Evolutionary conservation across 64 coral and sea anemone genomes (phyloP), one percentile per base, ranked within the genome.

Genomic region (Dendronephthya gigantea): DNA sequence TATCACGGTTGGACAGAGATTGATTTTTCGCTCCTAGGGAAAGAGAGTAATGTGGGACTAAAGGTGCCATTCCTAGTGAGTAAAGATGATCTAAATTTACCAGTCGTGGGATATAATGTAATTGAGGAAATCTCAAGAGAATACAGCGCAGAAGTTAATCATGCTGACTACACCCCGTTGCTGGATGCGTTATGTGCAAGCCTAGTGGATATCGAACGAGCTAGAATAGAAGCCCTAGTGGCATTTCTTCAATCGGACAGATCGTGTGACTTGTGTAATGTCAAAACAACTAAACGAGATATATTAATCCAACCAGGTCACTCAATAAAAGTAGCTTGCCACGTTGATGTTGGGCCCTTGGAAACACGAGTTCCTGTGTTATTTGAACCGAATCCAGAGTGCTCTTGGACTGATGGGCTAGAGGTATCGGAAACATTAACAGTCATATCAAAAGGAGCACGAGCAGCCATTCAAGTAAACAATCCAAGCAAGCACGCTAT

Each of bases 311-410:
- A 12, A 39, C 9, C 25, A 3, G 3, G 19, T n/a, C 31, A 34
- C 34, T 11, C 36, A 8, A 19, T 19, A 8, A 33, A 6, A 4
- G 72, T 79, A 29, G 2, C 31, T 11, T 86, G 84, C 68, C 84
- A 55, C 29, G 84, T 39, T 0, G 68, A 86, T 55, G 68, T 55
- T 16, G 84, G 84, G 7, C 84, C 84, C 35, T 15, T 86, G 25
- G 50, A 65, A 65, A 59, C 39, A 10, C 19, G 17, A n/a, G 19
- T 58, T 2, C 62, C 85, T 9, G 85, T 86, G 70, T n/a, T 86
- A 23, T 86, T 86, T 36, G 85, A 86, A 86, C 55, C 59, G 10
- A 33, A 68, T 70, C 35, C 37, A 66, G 16, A 66, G 25, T 27
- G 50, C 40, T 0, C 40, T 0, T 86, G 52, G 85, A 56, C 62